phyloP scores from a whole-genome alignment of 1,140 invertebrate species.

The Anagrus nilaparvatae region DNA sequence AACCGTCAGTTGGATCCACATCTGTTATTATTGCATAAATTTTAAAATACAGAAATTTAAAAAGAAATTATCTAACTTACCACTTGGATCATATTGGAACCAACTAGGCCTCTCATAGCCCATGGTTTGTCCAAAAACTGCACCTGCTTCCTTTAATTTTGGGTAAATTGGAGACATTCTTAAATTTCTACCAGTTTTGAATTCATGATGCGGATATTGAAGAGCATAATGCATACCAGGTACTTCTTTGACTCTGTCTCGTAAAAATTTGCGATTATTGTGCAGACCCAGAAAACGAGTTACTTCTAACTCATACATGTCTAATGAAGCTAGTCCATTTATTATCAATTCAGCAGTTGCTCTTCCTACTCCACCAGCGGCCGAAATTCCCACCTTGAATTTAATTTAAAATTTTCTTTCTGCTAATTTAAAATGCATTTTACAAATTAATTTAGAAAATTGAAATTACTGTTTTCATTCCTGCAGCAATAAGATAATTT shows the following conservation, averaged over 20 bases:
- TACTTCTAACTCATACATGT: constrained; percentile 87
- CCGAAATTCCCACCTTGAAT: constrained; percentile 64
- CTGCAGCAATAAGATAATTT: constrained; percentile 93
- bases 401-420: not conserved
- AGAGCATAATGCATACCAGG: constrained; percentile 79
- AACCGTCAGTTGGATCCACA: constrained; percentile 33
- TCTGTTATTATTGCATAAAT: constrained; percentile 15
- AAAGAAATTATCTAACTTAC: constrained; percentile 44
- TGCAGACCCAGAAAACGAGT: constrained; percentile 88
- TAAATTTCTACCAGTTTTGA: constrained; percentile 79
- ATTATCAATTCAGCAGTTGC: constrained; percentile 83
- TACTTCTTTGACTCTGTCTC: constrained; percentile 87
- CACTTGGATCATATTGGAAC: constrained; percentile 57
- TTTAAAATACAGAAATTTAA: not conserved
- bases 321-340: constrained; percentile 68
- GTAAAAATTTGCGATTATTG: constrained; percentile 89
- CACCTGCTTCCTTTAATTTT: constrained; percentile 79
- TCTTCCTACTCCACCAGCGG: constrained; percentile 88
- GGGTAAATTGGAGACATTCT: constrained; percentile 95
- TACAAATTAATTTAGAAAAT: too few species aligned
- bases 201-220: constrained; percentile 76
- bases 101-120: constrained; percentile 94
- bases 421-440: too few species aligned
- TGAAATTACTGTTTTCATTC: constrained; percentile 77
- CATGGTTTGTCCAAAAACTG: constrained; percentile 97